A percentile compares a stretch with the other conserved stretches of the same genome.
These are phyloP conservation scores for Ooceraea biroi DNA, from an alignment of 1,140 invertebrate species.

Conservation along the genomic window DNA sequence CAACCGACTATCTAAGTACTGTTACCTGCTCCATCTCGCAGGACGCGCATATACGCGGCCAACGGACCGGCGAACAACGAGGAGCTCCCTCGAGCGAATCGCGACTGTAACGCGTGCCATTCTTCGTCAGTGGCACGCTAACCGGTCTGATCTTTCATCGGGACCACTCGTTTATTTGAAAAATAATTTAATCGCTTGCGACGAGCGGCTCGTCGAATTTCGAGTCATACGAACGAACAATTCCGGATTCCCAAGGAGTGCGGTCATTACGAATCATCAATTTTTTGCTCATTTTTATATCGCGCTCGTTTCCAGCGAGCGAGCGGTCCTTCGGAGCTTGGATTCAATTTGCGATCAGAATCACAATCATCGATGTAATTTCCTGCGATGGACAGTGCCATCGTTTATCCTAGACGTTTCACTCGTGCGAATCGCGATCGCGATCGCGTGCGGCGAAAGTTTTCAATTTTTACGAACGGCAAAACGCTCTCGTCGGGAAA, in stretches of 20 bases:
- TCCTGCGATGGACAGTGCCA: background rate
- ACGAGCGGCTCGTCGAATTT: background rate
- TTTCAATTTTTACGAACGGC: slow-evolving; percentile 2
- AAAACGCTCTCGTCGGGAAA: background rate
- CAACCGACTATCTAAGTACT: slow-evolving; percentile 72
- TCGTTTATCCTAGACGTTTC: slow-evolving; percentile 26
- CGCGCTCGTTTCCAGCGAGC: background rate
- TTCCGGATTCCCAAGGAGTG: background rate
- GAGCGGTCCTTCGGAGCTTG: background rate
- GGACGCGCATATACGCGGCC: slow-evolving; percentile 45
- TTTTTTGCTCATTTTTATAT: background rate
- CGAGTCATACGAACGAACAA: background rate
- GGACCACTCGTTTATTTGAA: background rate
- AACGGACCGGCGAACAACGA: slow-evolving; percentile 51
- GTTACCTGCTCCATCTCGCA: slow-evolving; percentile 74
- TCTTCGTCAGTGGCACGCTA: background rate
- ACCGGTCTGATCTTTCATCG: background rate
- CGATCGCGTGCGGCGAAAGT: slow-evolving; percentile 44
- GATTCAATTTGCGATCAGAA: background rate
- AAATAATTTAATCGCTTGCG: background rate
- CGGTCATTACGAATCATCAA: background rate
- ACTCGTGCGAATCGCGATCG: slow-evolving; percentile 16
- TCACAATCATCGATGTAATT: background rate
- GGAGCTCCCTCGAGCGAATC: slow-evolving; percentile 45
- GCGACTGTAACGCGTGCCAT: slow-evolving; percentile 21